Evolutionary conservation across 2,888 invertebrate species (phyloP).

Genomic region (Pelosia muscerda): DNA sequence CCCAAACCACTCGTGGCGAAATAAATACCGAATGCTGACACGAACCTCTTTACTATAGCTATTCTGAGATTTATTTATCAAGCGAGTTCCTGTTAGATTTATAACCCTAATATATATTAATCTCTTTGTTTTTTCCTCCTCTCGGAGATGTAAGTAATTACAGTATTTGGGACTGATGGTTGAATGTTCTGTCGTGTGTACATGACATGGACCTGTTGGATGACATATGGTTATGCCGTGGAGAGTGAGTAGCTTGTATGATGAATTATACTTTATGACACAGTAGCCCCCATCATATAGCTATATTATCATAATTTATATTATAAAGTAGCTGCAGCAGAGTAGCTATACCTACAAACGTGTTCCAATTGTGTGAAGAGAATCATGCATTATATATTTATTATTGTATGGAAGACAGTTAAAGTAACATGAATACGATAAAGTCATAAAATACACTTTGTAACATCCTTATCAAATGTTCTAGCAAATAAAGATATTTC

Average conservation of each 20-base stretch:
- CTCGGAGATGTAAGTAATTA: constrained; percentile 46
- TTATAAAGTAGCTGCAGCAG: neutral
- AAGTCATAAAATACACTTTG: neutral
- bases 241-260: neutral
- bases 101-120: constrained; percentile 64
- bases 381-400: neutral
- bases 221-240: constrained; percentile 28
- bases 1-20: constrained; percentile 55
- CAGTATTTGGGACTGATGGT: constrained; percentile 33
- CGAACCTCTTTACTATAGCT: constrained; percentile 65
- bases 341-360: neutral
- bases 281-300: neutral
- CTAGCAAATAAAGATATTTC: too few species aligned
- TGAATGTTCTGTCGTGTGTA: constrained; percentile 42
- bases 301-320: neutral
- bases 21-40: constrained; percentile 71
- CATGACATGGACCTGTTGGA: constrained; percentile 42
- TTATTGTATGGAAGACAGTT: neutral
- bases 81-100: constrained; percentile 63
- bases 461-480: too few species aligned
- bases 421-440: neutral
- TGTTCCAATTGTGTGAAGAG: neutral
- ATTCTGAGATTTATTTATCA: constrained; percentile 69
- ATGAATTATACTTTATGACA: neutral
- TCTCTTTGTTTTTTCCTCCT: constrained; percentile 61